Percentiles rank a stretch among this genome's conserved stretches.
These are phyloP conservation scores for Acleris literana DNA, from an alignment of 2,888 invertebrate species.

Conservation along the genomic window DNA sequence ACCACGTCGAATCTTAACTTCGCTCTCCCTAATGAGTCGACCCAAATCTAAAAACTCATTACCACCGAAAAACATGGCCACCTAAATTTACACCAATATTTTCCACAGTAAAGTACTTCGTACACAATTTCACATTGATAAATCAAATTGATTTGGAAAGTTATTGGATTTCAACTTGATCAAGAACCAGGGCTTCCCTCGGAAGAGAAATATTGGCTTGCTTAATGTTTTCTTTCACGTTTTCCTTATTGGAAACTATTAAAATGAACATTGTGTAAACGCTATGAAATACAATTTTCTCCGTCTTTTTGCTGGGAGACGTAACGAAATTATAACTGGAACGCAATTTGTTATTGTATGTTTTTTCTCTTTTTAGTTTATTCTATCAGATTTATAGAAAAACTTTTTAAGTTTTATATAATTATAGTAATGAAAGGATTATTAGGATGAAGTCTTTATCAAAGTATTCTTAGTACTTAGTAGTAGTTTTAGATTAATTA, in stretches of 20 bases:
- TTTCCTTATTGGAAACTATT: slow-evolving; percentile 3
- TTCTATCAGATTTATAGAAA: no score
- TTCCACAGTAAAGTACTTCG: slow-evolving; percentile 1
- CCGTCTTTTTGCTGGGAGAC: no score
- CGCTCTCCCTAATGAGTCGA: slow-evolving; percentile 23
- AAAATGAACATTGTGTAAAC: not conserved
- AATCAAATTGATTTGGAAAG: slow-evolving; percentile 27
- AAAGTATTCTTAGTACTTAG: no score
- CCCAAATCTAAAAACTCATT: slow-evolving; percentile 31
- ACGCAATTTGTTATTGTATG: no score
- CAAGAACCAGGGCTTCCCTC: slow-evolving; percentile 1
- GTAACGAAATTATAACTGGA: no score
- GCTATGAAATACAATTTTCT: no score
- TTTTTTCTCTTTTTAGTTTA: no score
- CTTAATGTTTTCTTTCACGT: not conserved
- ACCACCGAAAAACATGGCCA: slow-evolving; percentile 18
- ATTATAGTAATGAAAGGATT: no score
- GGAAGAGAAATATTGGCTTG: slow-evolving; percentile 7
- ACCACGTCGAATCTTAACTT: slow-evolving; percentile 22
- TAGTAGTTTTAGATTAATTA: no score
- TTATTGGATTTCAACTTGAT: slow-evolving; percentile 29
- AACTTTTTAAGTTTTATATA: no score
- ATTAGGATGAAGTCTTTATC: no score
- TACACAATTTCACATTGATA: slow-evolving; percentile 3
- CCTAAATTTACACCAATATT: not conserved